Evolutionary conservation across 2,113 vertebrate genomes (phyloP), one percentile per base, ranked within the genome.

Genomic region (Ginglymostoma cirratum): DNA sequence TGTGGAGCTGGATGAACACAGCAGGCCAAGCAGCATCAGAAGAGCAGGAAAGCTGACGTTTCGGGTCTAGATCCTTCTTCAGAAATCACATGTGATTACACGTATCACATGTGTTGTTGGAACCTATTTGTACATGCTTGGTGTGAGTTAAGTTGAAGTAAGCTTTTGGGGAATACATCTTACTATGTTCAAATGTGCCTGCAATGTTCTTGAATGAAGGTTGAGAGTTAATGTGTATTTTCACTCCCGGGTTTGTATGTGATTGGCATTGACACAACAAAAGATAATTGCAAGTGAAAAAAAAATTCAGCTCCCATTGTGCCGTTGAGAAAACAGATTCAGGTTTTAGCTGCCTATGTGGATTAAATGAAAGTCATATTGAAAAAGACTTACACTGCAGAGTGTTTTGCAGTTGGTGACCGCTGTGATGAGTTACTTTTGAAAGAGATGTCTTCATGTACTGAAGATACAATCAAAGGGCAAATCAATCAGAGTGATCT

Each of bases 91-190:
- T 48, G 48, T 48, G 48, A 48, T 48, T 48, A 48, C 48, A 48
- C 3, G 48, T 0, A 48, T 83, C 80, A 80, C 15, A 8, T 23
- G 89, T 66, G 61, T n/a, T 93, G 67, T 93, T 93, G 89, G 66
- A 93, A 19, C 61, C 61, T 93, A 93, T 66, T 42, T 93, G 89
- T 93, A 23, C 65, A 67, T 21, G 87, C 87, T 92, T 65, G 52
- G 55, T 5, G 17, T 92, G 34, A 65, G n/a, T 34, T 42, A 66
- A n/a, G 61, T 93, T 93, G 89, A 38, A 17, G 34, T 10, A 92
- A 92, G 30, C 55, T 92, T 93, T 93, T 61, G n/a, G 89, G 89
- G 89, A 93, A 93, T 93, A 67, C n/a, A 93, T 93, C 38, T 65
- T 21, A 65, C 61, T 61, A 67, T 93, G 89, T 61, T 17, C 65